A percentile compares a stretch with the other conserved stretches of the same genome.
Conservation (phyloP, 2,113 vertebrate genomes). For the Laticauda laticaudata region DNA sequence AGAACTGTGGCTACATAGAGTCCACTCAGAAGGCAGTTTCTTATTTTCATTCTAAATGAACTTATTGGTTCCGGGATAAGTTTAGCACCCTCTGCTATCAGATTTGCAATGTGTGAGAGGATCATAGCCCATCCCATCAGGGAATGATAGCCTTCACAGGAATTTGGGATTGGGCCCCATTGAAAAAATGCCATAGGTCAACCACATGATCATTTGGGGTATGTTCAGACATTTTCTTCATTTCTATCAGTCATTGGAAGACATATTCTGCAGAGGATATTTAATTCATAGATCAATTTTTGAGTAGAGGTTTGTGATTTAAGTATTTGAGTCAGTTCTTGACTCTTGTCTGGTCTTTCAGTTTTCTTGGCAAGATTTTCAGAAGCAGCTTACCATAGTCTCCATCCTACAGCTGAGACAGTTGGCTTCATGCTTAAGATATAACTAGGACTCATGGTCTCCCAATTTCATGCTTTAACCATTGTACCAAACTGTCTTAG, state of each 20-base stretch:
- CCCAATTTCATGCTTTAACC: neutral
- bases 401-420: neutral
- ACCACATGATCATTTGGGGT: neutral
- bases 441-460: neutral
- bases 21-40: neutral
- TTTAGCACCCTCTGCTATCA: neutral
- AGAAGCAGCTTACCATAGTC: neutral
- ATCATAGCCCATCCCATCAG: neutral
- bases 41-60: neutral
- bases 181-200: neutral
- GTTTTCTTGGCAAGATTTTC: neutral
- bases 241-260: neutral
- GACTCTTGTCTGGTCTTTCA: neutral
- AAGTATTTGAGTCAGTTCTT: neutral
- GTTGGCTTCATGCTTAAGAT: neutral
- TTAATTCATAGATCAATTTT: neutral
- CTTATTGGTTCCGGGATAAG: neutral
- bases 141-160: neutral
- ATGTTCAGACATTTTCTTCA: neutral
- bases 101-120: neutral
- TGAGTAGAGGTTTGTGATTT: neutral
- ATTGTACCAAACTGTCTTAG: neutral
- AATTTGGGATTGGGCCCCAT: neutral
- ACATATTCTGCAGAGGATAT: neutral
- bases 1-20: neutral